These are phyloP conservation scores for Anolis apletophallus DNA, from an alignment of 2,797 vertebrate genomes.

Conservation along the genomic window DNA sequence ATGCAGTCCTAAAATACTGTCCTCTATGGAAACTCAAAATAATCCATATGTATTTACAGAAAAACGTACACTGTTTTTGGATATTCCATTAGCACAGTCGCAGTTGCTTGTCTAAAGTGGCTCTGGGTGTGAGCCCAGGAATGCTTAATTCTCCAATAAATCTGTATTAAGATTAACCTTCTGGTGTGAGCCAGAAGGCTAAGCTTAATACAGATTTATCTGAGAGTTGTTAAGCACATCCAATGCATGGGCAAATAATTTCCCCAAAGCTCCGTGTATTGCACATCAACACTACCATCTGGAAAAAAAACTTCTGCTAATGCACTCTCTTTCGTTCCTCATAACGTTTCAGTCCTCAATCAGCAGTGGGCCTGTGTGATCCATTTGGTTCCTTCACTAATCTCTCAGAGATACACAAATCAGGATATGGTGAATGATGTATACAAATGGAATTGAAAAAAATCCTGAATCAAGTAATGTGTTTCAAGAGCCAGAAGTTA, in stretches of 20 bases:
- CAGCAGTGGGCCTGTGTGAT: not conserved
- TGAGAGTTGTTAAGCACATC: not conserved
- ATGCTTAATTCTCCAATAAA: not conserved
- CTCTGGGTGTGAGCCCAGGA: not conserved
- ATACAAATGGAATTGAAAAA: too few relatives aligned
- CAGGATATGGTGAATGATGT: not conserved
- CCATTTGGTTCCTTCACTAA: not conserved
- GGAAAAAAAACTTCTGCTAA: not conserved
- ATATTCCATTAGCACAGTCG: not conserved
- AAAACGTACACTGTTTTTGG: not conserved
- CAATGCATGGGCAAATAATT: not conserved
- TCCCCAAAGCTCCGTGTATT: not conserved
- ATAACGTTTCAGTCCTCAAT: not conserved
- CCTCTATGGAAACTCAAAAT: not conserved
- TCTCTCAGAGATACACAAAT: not conserved
- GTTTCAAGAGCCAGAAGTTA: not conserved
- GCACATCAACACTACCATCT: not conserved
- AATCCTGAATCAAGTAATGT: not conserved
- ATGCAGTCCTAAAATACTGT: not conserved
- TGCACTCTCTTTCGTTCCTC: not conserved
- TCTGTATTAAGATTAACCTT: not conserved
- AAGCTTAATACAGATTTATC: not conserved
- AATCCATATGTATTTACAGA: not conserved
- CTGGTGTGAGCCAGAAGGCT: not conserved
- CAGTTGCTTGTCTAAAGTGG: not conserved